These are phyloP conservation scores for Pinctada fucata DNA, from an alignment of 2,888 invertebrate genomes.

Conservation along the genomic window DNA sequence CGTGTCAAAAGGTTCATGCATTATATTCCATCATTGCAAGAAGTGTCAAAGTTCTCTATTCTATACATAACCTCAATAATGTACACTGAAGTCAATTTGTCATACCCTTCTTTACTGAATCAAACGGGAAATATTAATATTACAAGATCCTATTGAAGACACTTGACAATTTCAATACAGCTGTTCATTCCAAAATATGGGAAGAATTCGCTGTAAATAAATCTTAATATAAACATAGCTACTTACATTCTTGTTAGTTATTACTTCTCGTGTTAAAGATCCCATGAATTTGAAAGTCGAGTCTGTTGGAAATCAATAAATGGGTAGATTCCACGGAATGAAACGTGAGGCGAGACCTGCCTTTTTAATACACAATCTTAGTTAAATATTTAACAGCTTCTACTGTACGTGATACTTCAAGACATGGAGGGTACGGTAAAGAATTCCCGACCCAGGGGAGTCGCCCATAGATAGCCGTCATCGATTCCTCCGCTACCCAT, in stretches of 20 bases:
- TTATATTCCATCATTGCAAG: no score
- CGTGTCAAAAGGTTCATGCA: no score
- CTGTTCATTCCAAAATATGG: neutral
- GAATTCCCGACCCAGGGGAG: neutral
- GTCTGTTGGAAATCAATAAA: neutral
- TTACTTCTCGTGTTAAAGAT: neutral
- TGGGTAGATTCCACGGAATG: neutral
- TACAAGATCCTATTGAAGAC: neutral
- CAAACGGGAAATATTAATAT: no score
- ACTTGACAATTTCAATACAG: slow-evolving; percentile 2
- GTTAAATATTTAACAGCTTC: neutral
- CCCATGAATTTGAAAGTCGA: neutral
- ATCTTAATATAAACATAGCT: slow-evolving; percentile 3
- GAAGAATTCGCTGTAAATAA: neutral
- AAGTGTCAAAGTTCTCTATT: neutral
- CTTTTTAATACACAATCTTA: neutral
- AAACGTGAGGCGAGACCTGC: neutral
- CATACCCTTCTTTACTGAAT: neutral
- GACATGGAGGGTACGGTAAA: neutral
- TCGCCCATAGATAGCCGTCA: neutral
- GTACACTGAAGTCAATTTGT: neutral
- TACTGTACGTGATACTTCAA: neutral
- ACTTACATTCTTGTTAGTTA: neutral
- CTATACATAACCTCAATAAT: neutral
- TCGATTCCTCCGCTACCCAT: no score